phyloP scores from a whole-genome alignment of 2,888 invertebrate genomes.

The Ectropis crepuscularia region DNA sequence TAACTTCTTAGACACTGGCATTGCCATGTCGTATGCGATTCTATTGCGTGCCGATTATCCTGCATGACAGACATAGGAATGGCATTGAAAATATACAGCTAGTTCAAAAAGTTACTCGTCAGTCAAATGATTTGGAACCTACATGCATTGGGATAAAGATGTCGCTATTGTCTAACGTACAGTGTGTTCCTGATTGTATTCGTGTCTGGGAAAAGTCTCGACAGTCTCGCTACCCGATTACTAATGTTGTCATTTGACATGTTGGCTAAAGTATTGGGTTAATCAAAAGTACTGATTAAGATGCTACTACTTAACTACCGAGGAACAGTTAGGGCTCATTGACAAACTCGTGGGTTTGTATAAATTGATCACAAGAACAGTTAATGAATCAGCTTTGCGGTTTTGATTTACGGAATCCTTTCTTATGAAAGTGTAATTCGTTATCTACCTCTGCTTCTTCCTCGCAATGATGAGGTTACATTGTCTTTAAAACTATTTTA shows the following conservation, averaged over 20 bases:
- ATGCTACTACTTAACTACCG: conserved; percentile 16
- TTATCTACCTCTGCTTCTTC: too few relatives aligned
- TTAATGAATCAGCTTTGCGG: too few relatives aligned
- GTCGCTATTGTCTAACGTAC: background rate
- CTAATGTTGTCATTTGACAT: conserved; percentile 56
- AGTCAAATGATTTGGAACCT: conserved; percentile 6
- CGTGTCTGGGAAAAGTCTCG: conserved; percentile 55
- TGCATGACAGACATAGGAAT: conserved; percentile 55
- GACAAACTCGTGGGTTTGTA: background rate
- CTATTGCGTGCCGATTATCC: conserved; percentile 47
- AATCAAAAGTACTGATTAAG: conserved; percentile 30
- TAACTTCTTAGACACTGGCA: conserved; percentile 22
- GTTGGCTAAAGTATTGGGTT: conserved; percentile 36
- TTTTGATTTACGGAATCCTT: too few relatives aligned
- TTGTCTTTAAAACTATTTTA: too few relatives aligned
- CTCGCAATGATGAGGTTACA: too few relatives aligned
- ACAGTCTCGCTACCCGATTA: conserved; percentile 46
- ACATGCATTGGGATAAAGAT: background rate
- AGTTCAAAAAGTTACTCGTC: conserved; percentile 1
- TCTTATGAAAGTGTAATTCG: too few relatives aligned
- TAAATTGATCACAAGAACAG: too few relatives aligned
- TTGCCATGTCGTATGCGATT: conserved; percentile 44
- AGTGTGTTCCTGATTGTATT: conserved; percentile 20
- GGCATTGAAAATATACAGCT: conserved; percentile 39
- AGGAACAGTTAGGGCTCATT: conserved; percentile 20